Base-by-base conservation (phyloP, 1,140 invertebrate genomes). In the Dendroctonus ponderosae region DNA sequence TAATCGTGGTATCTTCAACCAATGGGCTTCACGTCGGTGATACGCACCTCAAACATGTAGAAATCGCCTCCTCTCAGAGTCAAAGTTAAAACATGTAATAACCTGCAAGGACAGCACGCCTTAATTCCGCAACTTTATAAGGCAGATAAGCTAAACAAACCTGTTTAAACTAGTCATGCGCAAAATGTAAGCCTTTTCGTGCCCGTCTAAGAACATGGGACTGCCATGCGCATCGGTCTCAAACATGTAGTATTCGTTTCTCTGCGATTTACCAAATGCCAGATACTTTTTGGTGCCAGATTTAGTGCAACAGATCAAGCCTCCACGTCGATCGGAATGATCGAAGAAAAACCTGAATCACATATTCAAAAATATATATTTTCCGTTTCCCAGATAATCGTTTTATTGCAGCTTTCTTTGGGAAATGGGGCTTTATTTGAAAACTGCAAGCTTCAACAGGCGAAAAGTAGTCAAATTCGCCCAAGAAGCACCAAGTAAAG, bases 211-310 rank as follows among this genome's bases (percentile, higher is more conserved):
- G 75, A 85, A 86, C 72, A 86, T 76, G 0, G 85, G 85, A 12
- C 79, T 77, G 38, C 85, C 85, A 71, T 80, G 80, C 60, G 82
- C 81, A 74, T 85, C 83, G 68, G 83, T 85, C 68, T 87, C 85
- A 72, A 82, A 87, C 84, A 86, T 83, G 67, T 85, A 86, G 70
- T 85, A 87, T 7, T 85, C 85, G 5, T 71, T 72, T 38, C 80
- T 79, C 43, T 73, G 54, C 0, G 75, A 72, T 71, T 80, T 85
- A 0, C 85, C 85, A 70, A 86, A 85, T 8, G 83, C 83, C 52
- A 86, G 73, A 52, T 83, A 81, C 58, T 82, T 81, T 41, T 77
- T 76, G 0, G 52, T 63, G 43, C 72, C 59, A 0, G 64, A 66
- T 56, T 73, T 80, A 0, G 80, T 79, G 56, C 80, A 82, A 62